Percentiles rank a stretch among this genome's conserved stretches.
Evolutionary conservation across 2,113 vertebrate species (phyloP).

Genomic region (Paralichthys olivaceus): DNA sequence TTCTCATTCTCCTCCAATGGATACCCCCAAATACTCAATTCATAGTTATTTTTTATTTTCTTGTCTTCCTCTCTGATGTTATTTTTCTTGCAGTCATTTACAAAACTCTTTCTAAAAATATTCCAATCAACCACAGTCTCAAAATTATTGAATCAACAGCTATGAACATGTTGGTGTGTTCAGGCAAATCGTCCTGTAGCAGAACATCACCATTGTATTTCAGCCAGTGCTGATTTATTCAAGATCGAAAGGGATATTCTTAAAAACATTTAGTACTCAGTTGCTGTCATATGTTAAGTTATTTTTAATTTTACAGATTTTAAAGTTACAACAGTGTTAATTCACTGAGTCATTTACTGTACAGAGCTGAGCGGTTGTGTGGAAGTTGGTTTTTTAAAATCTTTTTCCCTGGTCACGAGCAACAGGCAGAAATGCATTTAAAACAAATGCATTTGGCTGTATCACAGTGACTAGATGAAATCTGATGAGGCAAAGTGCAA

Average conservation of each 20-base stretch:
- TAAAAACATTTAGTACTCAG: conserved; percentile 13
- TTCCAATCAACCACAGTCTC: too few species aligned
- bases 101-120: not conserved
- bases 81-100: not conserved
- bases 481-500: conserved; percentile 58
- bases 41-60: not conserved
- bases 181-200: not conserved
- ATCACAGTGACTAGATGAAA: conserved; percentile 26
- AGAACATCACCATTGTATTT: not conserved
- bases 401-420: conserved; percentile 32
- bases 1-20: conserved; percentile 5
- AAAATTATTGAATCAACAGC: conserved; percentile 31
- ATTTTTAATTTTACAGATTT: not conserved
- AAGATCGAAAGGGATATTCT: conserved; percentile 15
- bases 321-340: conserved; percentile 29
- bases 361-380: conserved; percentile 43
- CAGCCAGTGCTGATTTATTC: conserved; percentile 5
- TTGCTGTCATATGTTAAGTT: not conserved
- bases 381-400: conserved; percentile 26
- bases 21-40: not conserved
- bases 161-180: too few species aligned
- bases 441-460: conserved; percentile 24
- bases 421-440: conserved; percentile 39
- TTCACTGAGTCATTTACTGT: conserved; percentile 55
- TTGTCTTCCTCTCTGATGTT: not conserved